Percentiles rank a stretch among this genome's conserved stretches.
phyloP scores from a whole-genome alignment of 2,888 invertebrate species.

The Idaea biselata region DNA sequence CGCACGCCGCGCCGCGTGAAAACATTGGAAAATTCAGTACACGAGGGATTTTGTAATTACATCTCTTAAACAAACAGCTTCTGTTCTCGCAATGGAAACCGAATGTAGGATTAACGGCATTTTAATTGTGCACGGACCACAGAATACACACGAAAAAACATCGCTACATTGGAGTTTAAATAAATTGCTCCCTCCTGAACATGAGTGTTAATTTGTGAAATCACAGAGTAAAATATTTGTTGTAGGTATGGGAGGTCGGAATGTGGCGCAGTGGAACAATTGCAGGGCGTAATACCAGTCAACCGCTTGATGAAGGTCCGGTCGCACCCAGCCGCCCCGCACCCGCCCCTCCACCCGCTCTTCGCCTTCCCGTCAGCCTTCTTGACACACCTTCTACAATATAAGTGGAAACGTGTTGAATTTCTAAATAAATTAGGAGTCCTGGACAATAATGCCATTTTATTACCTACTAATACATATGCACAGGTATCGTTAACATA shows the following conservation, averaged over 20 bases:
- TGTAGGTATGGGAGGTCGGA: slow-evolving; percentile 48
- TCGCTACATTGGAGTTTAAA: slow-evolving; percentile 25
- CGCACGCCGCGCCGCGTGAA: slow-evolving; percentile 59
- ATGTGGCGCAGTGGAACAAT: slow-evolving; percentile 73
- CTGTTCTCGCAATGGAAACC: slow-evolving; percentile 51
- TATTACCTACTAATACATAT: not conserved
- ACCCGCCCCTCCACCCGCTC: slow-evolving; percentile 24
- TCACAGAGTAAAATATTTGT: slow-evolving; percentile 70
- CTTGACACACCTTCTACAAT: slow-evolving; percentile 31
- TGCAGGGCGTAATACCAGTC: slow-evolving; percentile 77
- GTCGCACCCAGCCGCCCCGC: slow-evolving; percentile 36
- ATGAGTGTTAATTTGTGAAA: slow-evolving; percentile 70
- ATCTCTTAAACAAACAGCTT: slow-evolving; percentile 67
- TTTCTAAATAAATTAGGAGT: not conserved
- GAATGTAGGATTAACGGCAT: slow-evolving; percentile 42
- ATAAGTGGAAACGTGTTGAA: slow-evolving; percentile 11
- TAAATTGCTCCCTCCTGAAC: slow-evolving; percentile 41
- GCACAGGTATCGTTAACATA: not conserved
- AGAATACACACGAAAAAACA: slow-evolving; percentile 29
- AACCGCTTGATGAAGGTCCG: slow-evolving; percentile 78
- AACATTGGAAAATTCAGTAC: slow-evolving; percentile 68
- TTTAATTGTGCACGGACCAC: slow-evolving; percentile 39
- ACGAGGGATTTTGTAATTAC: slow-evolving; percentile 75
- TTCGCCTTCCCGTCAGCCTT: slow-evolving; percentile 40
- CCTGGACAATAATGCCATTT: not conserved